A percentile compares a stretch with the other conserved stretches of the same genome.
These are phyloP conservation scores for Beroe forskalii DNA, from an alignment of 37 sponge, comb jelly and placozoan genomes.

Conservation along the genomic window DNA sequence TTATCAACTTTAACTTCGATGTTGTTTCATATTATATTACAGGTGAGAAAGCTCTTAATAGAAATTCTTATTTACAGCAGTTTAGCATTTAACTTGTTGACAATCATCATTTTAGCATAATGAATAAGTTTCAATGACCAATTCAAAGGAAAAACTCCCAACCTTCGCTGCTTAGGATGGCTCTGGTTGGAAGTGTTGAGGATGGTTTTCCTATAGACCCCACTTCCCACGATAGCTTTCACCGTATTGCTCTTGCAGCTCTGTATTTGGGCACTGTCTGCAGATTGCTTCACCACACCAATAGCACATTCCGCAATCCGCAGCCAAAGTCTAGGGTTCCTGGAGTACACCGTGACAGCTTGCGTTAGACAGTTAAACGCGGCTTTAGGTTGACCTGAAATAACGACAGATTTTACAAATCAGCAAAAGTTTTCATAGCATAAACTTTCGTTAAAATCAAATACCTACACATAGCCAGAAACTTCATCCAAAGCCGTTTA, in stretches of 20 bases:
- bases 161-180: background rate
- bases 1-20: too few species aligned
- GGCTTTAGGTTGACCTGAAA: constrained; percentile 70
- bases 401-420: background rate
- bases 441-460: too few species aligned
- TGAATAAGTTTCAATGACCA: too few species aligned
- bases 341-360: constrained; percentile 86
- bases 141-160: too few species aligned
- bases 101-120: too few species aligned
- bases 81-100: too few species aligned
- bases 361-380: constrained; percentile 93
- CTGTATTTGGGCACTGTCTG: background rate
- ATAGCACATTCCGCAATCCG: constrained; percentile 92
- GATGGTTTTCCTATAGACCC: constrained; percentile 73
- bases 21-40: too few species aligned
- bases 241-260: constrained; percentile 70
- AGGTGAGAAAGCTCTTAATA: too few species aligned
- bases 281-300: constrained; percentile 44
- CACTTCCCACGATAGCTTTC: constrained; percentile 75
- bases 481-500: too few species aligned
- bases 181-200: background rate
- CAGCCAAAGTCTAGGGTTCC: constrained; percentile 92
- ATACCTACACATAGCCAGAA: too few species aligned
- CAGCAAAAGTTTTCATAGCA: too few species aligned
- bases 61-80: too few species aligned